Evolutionary conservation across 2,888 invertebrate species (phyloP), one percentile per base, ranked within the genome.

Genomic region (Drosophila pseudotakahashii): DNA sequence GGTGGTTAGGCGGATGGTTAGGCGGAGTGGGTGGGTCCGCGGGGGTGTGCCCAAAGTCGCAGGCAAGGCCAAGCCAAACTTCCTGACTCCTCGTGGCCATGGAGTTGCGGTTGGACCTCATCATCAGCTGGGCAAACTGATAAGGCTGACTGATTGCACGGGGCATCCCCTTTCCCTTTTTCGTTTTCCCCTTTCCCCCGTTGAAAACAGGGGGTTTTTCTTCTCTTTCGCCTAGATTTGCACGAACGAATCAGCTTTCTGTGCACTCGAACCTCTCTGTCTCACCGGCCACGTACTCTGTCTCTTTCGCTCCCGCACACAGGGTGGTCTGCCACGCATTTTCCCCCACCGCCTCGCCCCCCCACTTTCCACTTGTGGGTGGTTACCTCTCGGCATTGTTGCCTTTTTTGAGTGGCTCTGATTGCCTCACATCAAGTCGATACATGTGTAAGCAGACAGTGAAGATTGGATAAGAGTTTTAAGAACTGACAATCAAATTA

Each of bases 221-320:
- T 41, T 67, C 68, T 32, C 42, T 32, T 57, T 41, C 11, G 10
- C 42, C 13, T 32, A 69, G 55, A 68, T 51, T 52, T 53, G 54
- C 71, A 64, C 66, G 76, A 68, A 70, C 77, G 88, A 79, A 84
- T 85, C 88, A 79, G 64, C 69, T 68, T 64, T 74, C 67, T 66
- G 63, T 66, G 63, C 47, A 16, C 51, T 42, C 42, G 44, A 37
- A 39, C 55, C 58, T 55, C 50, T 11, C 53, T 64, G 42, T 53
- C 59, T 37, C 59, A 23, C 63, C 30, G 26, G 34, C 11, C 34
- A n/a, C 39, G 13, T 30, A 61, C 39, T 47, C 39, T 34, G 14
- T 64, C 55, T 11, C 58, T 47, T 50, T 53, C 23, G 26, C 50
- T 45, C 50, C 14, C 54, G 11, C 45, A n/a, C 6, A 7, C 6